Conservation (phyloP, 2,888 invertebrate genomes). For the Hetaerina titia region DNA sequence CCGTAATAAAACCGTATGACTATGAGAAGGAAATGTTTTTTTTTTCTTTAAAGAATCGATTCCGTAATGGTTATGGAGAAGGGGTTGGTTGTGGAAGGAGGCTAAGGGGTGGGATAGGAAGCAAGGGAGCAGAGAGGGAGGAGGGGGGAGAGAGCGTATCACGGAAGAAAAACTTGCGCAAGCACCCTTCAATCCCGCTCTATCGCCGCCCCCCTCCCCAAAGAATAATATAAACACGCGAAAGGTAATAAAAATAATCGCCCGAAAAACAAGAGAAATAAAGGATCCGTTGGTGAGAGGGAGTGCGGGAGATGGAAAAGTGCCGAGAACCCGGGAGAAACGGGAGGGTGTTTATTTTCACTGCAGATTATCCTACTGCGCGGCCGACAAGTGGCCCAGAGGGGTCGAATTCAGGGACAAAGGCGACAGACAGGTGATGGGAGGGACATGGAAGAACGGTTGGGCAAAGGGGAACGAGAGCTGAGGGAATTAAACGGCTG, state of each 20-base stretch:
- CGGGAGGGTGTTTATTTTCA: neutral
- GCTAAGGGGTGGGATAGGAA: neutral
- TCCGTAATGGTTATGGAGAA: neutral
- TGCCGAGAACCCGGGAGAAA: neutral
- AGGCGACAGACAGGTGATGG: slow-evolving; percentile 24
- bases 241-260: neutral
- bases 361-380: neutral
- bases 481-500: no score
- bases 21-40: neutral
- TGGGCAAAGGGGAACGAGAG: no score
- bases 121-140: neutral
- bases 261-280: neutral
- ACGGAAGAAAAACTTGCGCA: neutral
- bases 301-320: neutral
- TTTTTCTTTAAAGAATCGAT: neutral
- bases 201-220: no score
- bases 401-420: neutral
- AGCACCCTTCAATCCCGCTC: neutral
- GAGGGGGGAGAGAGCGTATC: neutral
- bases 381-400: neutral
- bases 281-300: neutral
- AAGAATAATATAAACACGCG: neutral
- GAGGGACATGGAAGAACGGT: neutral
- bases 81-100: neutral
- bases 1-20: slow-evolving; percentile 20